Conservation (phyloP, 2,888 invertebrate genomes). For the Xestia xanthographa region DNA sequence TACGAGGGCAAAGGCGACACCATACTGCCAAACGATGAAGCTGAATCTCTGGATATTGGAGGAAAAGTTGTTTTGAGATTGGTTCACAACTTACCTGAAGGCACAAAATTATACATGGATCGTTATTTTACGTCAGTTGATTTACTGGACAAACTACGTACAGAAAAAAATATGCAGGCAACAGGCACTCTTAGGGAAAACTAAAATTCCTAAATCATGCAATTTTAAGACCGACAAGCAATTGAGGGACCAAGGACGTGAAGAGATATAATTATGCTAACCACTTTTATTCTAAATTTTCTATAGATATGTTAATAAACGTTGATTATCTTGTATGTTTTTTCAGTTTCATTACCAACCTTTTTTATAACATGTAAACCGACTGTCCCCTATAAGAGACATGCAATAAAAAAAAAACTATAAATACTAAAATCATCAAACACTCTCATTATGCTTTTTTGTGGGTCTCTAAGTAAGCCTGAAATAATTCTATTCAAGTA, state of each 20-base stretch:
- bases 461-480: no score
- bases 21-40: constrained; percentile 3
- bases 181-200: constrained; percentile 4
- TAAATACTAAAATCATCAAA: no score
- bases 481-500: no score
- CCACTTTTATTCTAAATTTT: no score
- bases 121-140: background rate
- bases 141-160: constrained; percentile 23
- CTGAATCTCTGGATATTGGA: constrained; percentile 6
- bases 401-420: no score
- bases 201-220: background rate
- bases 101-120: background rate
- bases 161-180: constrained; percentile 18
- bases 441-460: no score
- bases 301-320: no score
- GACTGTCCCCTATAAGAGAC: no score
- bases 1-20: constrained; percentile 7
- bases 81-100: background rate
- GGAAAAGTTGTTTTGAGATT: constrained; percentile 15
- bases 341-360: no score
- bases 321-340: no score
- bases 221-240: constrained; percentile 6
- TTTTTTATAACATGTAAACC: no score
- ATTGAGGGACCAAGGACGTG: constrained; percentile 7
- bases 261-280: no score